Percentiles rank a stretch among this genome's conserved stretches.
Evolutionary conservation across 2,797 vertebrate species (phyloP).

Genomic region (Ptychadena robeensis): DNA sequence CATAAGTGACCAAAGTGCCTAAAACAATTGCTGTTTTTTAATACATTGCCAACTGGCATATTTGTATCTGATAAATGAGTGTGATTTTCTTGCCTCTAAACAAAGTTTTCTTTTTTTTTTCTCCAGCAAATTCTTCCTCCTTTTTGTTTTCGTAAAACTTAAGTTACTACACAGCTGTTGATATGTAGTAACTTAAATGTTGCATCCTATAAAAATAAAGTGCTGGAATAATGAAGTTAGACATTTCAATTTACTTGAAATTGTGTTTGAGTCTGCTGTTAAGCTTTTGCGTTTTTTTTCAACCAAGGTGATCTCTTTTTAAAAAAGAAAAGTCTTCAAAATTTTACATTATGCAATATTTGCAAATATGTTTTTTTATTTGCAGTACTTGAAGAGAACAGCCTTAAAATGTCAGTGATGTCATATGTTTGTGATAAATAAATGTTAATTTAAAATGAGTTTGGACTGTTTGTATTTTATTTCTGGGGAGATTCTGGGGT

Average conservation of each 20-base stretch:
- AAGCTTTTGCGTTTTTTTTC: slow-evolving; percentile 63
- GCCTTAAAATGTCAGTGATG: slow-evolving; percentile 67
- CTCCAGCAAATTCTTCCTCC: too few relatives aligned
- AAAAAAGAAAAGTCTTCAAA: slow-evolving; percentile 53
- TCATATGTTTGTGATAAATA: slow-evolving; percentile 78
- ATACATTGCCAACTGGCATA: background rate
- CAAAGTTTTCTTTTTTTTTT: background rate
- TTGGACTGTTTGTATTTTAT: background rate
- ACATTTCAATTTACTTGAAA: slow-evolving; percentile 77
- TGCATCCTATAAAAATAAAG: slow-evolving; percentile 8
- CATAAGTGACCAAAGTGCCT: background rate
- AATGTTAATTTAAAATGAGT: slow-evolving; percentile 71
- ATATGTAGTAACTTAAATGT: background rate
- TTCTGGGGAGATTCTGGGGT: background rate
- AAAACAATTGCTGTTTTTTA: background rate
- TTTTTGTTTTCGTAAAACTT: too few relatives aligned
- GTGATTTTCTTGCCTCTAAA: slow-evolving; percentile 6
- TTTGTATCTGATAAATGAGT: background rate
- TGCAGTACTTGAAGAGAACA: slow-evolving; percentile 78
- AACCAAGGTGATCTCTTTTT: slow-evolving; percentile 64
- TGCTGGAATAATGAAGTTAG: slow-evolving; percentile 37
- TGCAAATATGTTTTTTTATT: slow-evolving; percentile 64
- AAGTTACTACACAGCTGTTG: background rate
- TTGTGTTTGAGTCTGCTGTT: slow-evolving; percentile 71
- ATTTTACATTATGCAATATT: background rate